These are phyloP conservation scores for Melitaea athalia DNA, from an alignment of 2,888 invertebrate species.

Conservation along the genomic window DNA sequence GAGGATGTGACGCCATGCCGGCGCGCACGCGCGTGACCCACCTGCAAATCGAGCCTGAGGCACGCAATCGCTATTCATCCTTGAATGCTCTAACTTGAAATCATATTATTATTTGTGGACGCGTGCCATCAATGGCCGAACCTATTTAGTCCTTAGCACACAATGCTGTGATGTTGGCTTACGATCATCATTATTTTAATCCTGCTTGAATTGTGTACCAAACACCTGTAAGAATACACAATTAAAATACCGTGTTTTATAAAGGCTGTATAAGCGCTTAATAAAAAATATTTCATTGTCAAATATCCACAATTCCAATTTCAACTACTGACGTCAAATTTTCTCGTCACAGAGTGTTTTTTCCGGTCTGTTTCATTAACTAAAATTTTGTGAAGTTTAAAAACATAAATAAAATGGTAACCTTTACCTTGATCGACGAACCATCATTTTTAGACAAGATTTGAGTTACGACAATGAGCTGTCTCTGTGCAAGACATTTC, in stretches of 20 bases:
- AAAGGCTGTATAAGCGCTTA: background rate
- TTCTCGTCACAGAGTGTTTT: background rate
- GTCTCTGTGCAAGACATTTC: slow-evolving; percentile 21
- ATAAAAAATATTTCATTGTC: background rate
- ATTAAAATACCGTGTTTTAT: too few species aligned
- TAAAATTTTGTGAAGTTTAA: slow-evolving; percentile 13
- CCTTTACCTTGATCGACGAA: slow-evolving; percentile 24
- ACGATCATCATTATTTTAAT: slow-evolving; percentile 27
- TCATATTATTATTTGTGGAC: slow-evolving; percentile 52
- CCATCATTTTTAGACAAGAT: slow-evolving; percentile 17
- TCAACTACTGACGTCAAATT: too few species aligned
- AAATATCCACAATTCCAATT: too few species aligned
- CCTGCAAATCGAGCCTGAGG: slow-evolving; percentile 68
- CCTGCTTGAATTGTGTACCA: slow-evolving; percentile 2
- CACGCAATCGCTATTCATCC: slow-evolving; percentile 73
- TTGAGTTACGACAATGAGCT: slow-evolving; percentile 25
- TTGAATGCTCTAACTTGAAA: slow-evolving; percentile 65
- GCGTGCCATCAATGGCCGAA: slow-evolving; percentile 40
- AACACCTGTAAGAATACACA: background rate
- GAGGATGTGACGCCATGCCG: slow-evolving; percentile 80
- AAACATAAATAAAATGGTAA: slow-evolving; percentile 18
- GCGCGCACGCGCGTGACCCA: slow-evolving; percentile 71
- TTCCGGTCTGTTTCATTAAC: slow-evolving; percentile 5
- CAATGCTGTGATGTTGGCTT: slow-evolving; percentile 27
- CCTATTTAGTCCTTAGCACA: slow-evolving; percentile 30